Base-by-base conservation (phyloP, 2,113 vertebrate species). In the Copsychus sechellarum region DNA sequence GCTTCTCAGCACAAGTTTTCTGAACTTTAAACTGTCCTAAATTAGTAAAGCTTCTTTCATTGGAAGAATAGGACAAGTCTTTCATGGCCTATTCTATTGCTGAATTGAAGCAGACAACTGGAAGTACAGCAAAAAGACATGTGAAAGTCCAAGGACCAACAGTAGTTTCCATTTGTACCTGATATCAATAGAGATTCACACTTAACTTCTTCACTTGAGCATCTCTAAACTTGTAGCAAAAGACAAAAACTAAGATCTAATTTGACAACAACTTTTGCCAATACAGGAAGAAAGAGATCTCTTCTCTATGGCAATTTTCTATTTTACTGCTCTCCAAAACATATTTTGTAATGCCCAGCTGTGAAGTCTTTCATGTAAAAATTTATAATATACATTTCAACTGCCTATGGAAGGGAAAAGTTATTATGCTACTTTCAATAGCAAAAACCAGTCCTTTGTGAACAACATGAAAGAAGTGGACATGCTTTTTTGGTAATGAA, bases 401-500 rank as follows among this genome's bases (percentile, higher is more conserved):
- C n/a, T 84, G 53, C 8, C 56, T 33, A 22, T 14, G 29, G 84
- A 90, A 90, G 29, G 26, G 8, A 69, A 82, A 90, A 87, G 26
- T 72, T 76, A 87, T 69, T 76, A 77, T 8, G 62, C 31, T 21
- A 45, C 17, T 71, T 95, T 92, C 40, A 43, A 57, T 82, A 85
- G 21, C 8, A 76, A 86, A 88, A 69, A 72, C 38, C 42, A 66
- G 29, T 47, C 51, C 25, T 82, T 88, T 94, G 74, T 82, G 62
- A 97, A 89, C 8, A 71, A 92, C n/a, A 69, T 65, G 40, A 88
- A 94, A 81, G 79, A 90, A 77, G 21, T 77, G 67, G 62, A 77
- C 50, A 31, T 33, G 25, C 11, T 73, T 88, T 95, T 92, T 93
- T 62, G 42, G 23, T 70, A 73, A 80, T 62, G 20, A n/a, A 92